Conservation (phyloP, 2,797 vertebrate species). For the Sarcophilus harrisii region DNA sequence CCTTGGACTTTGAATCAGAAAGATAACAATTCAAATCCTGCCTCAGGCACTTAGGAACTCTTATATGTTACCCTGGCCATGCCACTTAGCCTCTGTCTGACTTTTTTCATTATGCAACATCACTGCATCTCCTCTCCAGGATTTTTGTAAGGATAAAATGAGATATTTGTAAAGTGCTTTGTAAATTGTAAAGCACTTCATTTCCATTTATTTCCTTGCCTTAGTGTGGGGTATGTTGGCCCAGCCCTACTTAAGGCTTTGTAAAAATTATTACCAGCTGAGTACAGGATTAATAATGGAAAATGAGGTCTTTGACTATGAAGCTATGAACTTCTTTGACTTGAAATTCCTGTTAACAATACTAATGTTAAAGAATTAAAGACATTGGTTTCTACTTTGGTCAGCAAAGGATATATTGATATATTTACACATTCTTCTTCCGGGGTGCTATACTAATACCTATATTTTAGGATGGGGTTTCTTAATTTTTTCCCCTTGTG, state of each 20-base stretch:
- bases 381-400: not conserved
- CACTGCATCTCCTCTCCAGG: not conserved
- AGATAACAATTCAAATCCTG: not conserved
- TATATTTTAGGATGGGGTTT: too few relatives aligned
- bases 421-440: not conserved
- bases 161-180: not conserved
- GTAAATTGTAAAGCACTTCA: not conserved
- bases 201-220: not conserved
- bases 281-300: not conserved
- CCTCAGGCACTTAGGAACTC: not conserved
- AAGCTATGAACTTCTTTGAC: not conserved
- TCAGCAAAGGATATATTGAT: not conserved
- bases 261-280: not conserved
- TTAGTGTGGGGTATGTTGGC: not conserved
- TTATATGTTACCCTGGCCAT: not conserved
- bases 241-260: not conserved
- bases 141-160: not conserved
- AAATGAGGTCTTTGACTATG: not conserved
- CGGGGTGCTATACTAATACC: not conserved
- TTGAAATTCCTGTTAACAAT: not conserved
- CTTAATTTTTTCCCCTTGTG: too few relatives aligned
- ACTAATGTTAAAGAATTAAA: not conserved
- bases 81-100: not conserved
- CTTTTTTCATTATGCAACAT: not conserved
- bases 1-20: not conserved